Evolutionary conservation across 2,888 invertebrate species (phyloP), one percentile per base, ranked within the genome.

Genomic region (Leucoptera coffeella): DNA sequence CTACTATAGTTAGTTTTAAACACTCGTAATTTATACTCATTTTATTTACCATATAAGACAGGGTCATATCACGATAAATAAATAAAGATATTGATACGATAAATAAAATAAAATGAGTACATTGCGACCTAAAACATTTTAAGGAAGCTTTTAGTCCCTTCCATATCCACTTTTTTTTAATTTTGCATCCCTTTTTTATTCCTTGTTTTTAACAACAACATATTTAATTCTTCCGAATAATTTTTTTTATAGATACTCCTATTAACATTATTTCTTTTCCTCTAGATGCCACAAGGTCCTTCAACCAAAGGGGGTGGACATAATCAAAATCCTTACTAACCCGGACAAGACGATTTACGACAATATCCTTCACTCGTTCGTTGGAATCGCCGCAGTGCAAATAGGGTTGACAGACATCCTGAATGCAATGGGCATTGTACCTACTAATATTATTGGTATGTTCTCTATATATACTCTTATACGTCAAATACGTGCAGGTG

Each of bases 371-470:
- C 60, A 81, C 50, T 78, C 81, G 4, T 86, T 88, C 46, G 78
- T 86, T 13, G 79, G 82, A 14, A 86, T 86, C 33, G 80, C 84
- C 8, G 80, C 85, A 1, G 51, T 74, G 10, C 73, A 78, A 73
- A 80, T 85, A 35, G 75, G 60, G 5, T 43, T 78, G 17, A 73
- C 74, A 21, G 85, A 88, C 45, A 50, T 83, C 4, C 54, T 88
- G 24, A 59, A 51, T 26, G 58, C 53, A 4, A 45, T 77, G 12
- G 80, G 80, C 9, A 57, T 88, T 15, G 57, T 65, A 25, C 82
- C 86, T 7, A 85, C 87, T 50, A 80, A 80, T 15, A 80, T 87
- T 35, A 77, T 88, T 34, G 88, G 84, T 38, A 77, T 81, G 52
- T 29, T 15, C n/a, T n/a, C n/a, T n/a, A n/a, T n/a, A n/a, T n/a